Evolutionary conservation across 1,140 invertebrate genomes (phyloP).

Genomic region (Tigriopus japonicus): DNA sequence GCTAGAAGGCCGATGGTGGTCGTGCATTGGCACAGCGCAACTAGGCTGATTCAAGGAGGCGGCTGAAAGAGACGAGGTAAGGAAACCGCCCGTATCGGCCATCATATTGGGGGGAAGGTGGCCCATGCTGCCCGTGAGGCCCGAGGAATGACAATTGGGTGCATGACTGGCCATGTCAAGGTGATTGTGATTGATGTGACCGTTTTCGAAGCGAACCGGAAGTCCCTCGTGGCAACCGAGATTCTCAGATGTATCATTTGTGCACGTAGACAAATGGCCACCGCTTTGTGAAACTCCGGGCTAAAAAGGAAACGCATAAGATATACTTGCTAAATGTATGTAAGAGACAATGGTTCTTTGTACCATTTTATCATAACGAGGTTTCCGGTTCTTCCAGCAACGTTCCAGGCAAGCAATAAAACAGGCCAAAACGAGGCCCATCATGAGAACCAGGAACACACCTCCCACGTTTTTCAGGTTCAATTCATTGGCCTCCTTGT

Average conservation of each 20-base stretch:
- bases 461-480: constrained; percentile 31
- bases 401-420: constrained; percentile 28
- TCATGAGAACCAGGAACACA: constrained; percentile 33
- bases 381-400: constrained; percentile 27
- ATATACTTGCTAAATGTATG: no score
- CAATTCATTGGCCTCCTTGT: constrained; percentile 27
- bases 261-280: constrained; percentile 2
- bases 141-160: neutral
- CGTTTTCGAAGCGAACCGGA: neutral
- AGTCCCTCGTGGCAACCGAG: neutral
- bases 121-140: neutral
- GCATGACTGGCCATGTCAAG: constrained; percentile 5
- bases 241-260: neutral
- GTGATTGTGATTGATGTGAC: constrained; percentile 6
- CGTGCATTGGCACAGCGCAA: constrained; percentile 3
- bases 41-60: neutral
- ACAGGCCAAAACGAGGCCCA: constrained; percentile 24
- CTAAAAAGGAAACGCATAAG: neutral
- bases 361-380: no score
- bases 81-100: neutral
- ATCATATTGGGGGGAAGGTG: neutral
- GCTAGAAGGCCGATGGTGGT: neutral
- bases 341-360: no score
- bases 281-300: neutral
- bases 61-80: neutral